These are phyloP conservation scores for Acronicta aceris DNA, from an alignment of 2,888 invertebrate species.

Conservation along the genomic window DNA sequence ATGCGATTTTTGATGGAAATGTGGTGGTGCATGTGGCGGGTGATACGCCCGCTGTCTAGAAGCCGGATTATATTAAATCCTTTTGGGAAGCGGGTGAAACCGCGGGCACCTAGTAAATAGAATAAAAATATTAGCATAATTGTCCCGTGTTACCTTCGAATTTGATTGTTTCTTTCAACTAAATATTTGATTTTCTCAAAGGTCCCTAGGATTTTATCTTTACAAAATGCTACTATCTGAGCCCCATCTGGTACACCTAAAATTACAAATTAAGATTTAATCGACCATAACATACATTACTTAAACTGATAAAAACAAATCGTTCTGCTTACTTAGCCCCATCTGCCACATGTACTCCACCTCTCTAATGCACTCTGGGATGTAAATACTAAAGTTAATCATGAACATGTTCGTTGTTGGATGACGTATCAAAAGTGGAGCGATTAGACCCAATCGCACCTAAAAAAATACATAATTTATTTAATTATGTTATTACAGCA, in stretches of 20 bases:
- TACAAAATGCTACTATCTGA: constrained; percentile 92
- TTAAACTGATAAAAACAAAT: neutral
- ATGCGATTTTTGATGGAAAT: too few relatives aligned
- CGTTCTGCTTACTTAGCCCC: constrained; percentile 87
- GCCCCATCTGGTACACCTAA: constrained; percentile 93
- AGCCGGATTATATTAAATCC: too few relatives aligned
- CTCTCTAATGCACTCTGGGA: constrained; percentile 93
- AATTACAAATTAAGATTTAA: constrained; percentile 3
- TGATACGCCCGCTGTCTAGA: too few relatives aligned
- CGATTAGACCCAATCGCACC: constrained; percentile 91
- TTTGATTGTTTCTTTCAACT: constrained; percentile 90
- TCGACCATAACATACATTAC: neutral
- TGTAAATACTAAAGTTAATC: constrained; percentile 93
- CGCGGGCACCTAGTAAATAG: too few relatives aligned
- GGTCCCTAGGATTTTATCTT: constrained; percentile 91
- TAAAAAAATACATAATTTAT: constrained; percentile 56
- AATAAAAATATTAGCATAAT: too few relatives aligned
- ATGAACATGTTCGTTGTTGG: constrained; percentile 90
- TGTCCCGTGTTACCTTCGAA: constrained; percentile 74
- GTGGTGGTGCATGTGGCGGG: too few relatives aligned
- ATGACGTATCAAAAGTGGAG: constrained; percentile 92
- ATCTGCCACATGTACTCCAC: constrained; percentile 95
- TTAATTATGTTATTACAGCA: too few relatives aligned
- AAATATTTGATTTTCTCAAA: constrained; percentile 90
- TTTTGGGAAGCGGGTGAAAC: too few relatives aligned